These are phyloP conservation scores for Sebastes nivosus DNA, from an alignment of 2,797 vertebrate genomes.

Conservation along the genomic window DNA sequence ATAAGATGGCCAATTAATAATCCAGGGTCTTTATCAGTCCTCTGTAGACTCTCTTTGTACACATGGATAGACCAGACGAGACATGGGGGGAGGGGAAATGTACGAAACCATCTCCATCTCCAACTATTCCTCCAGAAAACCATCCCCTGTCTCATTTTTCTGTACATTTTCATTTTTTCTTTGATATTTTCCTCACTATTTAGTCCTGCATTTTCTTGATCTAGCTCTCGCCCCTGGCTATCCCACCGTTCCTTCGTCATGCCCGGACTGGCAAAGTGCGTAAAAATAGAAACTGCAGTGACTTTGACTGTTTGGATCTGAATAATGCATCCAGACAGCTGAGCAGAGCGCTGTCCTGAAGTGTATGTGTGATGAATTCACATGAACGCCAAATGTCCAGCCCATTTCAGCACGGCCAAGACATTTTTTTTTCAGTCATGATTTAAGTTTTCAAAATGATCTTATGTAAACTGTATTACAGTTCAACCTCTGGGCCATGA, in stretches of 20 bases:
- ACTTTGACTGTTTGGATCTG: constrained; percentile 25
- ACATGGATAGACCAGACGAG: neutral
- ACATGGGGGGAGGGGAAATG: neutral
- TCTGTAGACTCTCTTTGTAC: constrained; percentile 29
- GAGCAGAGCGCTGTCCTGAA: neutral
- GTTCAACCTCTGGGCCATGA: neutral
- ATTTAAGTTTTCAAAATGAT: neutral
- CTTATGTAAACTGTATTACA: neutral
- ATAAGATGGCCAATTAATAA: constrained; percentile 14
- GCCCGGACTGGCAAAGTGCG: neutral
- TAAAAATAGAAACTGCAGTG: constrained; percentile 55
- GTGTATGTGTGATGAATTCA: neutral
- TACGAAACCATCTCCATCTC: neutral
- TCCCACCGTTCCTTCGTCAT: neutral
- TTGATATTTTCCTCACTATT: neutral
- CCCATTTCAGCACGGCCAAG: neutral
- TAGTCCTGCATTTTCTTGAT: neutral
- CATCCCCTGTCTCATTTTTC: neutral
- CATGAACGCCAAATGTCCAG: neutral
- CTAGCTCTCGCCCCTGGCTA: neutral
- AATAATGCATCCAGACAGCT: constrained; percentile 60
- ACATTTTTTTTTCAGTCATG: neutral
- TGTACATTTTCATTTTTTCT: neutral
- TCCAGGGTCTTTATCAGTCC: constrained; percentile 35
- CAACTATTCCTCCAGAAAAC: neutral